phyloP scores from a whole-genome alignment of 2,113 vertebrate genomes.

The Sakesphorus luctuosus region DNA sequence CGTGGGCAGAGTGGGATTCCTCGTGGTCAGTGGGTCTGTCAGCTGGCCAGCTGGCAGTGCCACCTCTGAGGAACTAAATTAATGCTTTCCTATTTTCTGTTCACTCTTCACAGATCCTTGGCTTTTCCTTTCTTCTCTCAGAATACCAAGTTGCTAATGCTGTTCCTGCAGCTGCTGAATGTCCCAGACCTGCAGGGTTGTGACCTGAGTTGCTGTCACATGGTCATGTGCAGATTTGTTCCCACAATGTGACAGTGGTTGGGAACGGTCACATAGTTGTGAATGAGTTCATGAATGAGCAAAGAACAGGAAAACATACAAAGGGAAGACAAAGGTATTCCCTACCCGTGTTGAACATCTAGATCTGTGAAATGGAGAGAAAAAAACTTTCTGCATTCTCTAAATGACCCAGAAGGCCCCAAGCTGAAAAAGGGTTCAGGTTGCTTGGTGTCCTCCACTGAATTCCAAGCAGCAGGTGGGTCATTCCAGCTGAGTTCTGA shows the following conservation, averaged over 20 bases:
- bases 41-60: neutral
- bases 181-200: neutral
- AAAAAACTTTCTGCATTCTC: neutral
- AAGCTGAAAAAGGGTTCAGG: neutral
- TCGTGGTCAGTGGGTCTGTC: neutral
- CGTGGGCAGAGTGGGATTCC: neutral
- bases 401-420: neutral
- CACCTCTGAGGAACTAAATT: neutral
- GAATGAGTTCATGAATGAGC: neutral
- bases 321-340: neutral
- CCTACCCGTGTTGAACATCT: neutral
- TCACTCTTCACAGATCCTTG: neutral
- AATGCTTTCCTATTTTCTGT: neutral
- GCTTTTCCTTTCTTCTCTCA: neutral
- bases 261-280: neutral
- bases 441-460: neutral
- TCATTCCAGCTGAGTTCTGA: neutral
- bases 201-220: neutral
- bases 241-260: neutral
- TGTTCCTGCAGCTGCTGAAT: neutral
- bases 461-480: neutral
- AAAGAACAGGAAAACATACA: neutral
- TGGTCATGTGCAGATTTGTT: neutral
- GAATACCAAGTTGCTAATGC: neutral
- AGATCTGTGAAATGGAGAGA: neutral